Evolutionary conservation across 2,888 invertebrate species (phyloP).

Genomic region (Ashinkailepas kermadecensis): DNA sequence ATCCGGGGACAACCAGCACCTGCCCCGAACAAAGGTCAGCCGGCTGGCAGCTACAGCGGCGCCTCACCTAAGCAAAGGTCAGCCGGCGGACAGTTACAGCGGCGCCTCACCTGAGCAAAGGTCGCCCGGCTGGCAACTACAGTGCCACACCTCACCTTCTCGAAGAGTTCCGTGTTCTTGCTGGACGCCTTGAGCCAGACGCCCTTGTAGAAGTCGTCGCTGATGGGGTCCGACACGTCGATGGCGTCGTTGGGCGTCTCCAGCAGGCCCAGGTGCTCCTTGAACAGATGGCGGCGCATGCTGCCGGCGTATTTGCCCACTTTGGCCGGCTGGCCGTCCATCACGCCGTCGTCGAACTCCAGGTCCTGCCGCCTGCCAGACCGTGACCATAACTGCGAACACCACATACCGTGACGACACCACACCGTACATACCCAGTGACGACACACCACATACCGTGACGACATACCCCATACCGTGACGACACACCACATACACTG

Average conservation of each 20-base stretch:
- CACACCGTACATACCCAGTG: too few relatives aligned
- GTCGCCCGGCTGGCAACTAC: neutral
- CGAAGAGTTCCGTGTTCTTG: constrained; percentile 79
- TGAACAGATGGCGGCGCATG: constrained; percentile 73
- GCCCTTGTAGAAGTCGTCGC: constrained; percentile 71
- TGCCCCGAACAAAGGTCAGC: too few relatives aligned
- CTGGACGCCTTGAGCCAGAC: constrained; percentile 74
- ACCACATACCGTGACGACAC: too few relatives aligned
- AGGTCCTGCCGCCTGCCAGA: constrained; percentile 56
- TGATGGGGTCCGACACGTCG: constrained; percentile 70
- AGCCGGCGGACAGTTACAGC: neutral
- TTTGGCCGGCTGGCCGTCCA: constrained; percentile 72
- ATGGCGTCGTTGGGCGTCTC: constrained; percentile 46
- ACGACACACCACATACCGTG: too few relatives aligned
- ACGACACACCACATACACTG: too few relatives aligned
- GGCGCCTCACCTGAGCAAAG: neutral
- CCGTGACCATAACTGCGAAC: too few relatives aligned
- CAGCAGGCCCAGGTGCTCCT: constrained; percentile 78
- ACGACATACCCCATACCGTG: too few relatives aligned
- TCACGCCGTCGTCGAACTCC: constrained; percentile 65
- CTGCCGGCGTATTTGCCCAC: constrained; percentile 81
- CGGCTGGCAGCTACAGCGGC: neutral
- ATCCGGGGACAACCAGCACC: too few relatives aligned
- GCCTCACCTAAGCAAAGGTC: neutral
- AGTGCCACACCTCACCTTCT: constrained; percentile 52